These are phyloP conservation scores for Heliconius cydno DNA, from an alignment of 2,888 invertebrate species.

Conservation along the genomic window DNA sequence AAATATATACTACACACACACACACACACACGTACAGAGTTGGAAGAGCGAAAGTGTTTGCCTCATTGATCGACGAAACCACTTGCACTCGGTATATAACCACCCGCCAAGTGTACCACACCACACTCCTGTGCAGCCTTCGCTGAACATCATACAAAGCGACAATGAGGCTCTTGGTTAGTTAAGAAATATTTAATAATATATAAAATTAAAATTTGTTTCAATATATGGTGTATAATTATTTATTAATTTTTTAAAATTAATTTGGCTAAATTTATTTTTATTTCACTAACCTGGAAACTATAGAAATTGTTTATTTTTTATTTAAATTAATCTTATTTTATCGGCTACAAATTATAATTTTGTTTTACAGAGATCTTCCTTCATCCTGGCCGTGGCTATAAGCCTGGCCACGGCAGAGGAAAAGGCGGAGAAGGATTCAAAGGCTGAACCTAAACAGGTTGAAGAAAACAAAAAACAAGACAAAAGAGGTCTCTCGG, in stretches of 20 bases:
- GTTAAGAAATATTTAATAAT: slow-evolving; percentile 52
- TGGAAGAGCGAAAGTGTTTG: slow-evolving; percentile 76
- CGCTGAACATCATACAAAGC: slow-evolving; percentile 78
- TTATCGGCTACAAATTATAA: not conserved
- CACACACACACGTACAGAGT: slow-evolving; percentile 49
- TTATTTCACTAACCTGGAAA: not conserved
- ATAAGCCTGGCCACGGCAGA: slow-evolving; percentile 82
- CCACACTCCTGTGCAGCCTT: slow-evolving; percentile 77
- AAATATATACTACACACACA: slow-evolving; percentile 38
- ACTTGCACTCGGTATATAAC: slow-evolving; percentile 74
- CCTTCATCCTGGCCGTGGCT: slow-evolving; percentile 81
- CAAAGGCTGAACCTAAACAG: slow-evolving; percentile 75
- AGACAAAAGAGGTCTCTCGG: slow-evolving; percentile 82
- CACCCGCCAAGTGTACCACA: slow-evolving; percentile 53
- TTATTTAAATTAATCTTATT: slow-evolving; percentile 31
- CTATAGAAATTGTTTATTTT: not conserved
- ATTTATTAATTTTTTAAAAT: not conserved
- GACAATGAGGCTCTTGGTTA: slow-evolving; percentile 81
- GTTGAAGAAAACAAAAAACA: slow-evolving; percentile 80
- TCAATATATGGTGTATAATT: not conserved
- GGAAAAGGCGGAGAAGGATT: slow-evolving; percentile 77
- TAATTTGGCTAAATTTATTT: not conserved
- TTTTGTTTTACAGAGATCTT: slow-evolving; percentile 71
- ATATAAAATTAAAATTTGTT: not conserved
- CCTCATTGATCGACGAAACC: slow-evolving; percentile 71